phyloP scores from a whole-genome alignment of 2,797 vertebrate species.

The Sebastes hubbsi region DNA sequence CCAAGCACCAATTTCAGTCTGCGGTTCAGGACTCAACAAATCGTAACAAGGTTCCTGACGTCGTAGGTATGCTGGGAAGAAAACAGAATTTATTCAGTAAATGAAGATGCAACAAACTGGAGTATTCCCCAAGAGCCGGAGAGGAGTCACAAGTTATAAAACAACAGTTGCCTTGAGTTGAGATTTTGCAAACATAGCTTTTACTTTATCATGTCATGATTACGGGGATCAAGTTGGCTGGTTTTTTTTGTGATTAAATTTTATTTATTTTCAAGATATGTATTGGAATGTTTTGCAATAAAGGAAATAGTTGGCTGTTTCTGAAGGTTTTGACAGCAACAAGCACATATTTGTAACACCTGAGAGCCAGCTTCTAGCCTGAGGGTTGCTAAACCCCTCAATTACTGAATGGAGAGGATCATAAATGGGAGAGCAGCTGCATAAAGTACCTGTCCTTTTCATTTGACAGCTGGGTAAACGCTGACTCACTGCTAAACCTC shows the following conservation, averaged over 20 bases:
- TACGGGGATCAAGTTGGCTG: no score
- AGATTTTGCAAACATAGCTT: background rate
- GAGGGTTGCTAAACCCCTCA: background rate
- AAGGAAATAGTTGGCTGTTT: no score
- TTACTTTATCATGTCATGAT: background rate
- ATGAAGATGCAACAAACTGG: background rate
- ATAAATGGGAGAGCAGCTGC: background rate
- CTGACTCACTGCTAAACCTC: background rate
- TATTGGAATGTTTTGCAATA: no score
- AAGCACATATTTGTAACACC: background rate
- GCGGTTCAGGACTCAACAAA: constrained; percentile 71
- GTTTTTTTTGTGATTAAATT: background rate
- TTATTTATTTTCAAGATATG: no score
- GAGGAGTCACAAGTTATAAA: background rate
- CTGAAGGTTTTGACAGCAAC: background rate
- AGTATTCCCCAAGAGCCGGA: background rate
- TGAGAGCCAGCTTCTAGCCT: background rate
- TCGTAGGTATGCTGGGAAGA: constrained; percentile 77
- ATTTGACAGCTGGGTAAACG: background rate
- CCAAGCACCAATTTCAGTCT: background rate
- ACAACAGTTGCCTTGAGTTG: background rate
- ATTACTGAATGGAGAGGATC: background rate
- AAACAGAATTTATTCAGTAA: constrained; percentile 8
- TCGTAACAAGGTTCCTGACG: constrained; percentile 79
- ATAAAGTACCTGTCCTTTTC: background rate